Evolutionary conservation across 2,797 vertebrate species (phyloP), one percentile per base, ranked within the genome.

Genomic region (Dicrostonyx torquatus): DNA sequence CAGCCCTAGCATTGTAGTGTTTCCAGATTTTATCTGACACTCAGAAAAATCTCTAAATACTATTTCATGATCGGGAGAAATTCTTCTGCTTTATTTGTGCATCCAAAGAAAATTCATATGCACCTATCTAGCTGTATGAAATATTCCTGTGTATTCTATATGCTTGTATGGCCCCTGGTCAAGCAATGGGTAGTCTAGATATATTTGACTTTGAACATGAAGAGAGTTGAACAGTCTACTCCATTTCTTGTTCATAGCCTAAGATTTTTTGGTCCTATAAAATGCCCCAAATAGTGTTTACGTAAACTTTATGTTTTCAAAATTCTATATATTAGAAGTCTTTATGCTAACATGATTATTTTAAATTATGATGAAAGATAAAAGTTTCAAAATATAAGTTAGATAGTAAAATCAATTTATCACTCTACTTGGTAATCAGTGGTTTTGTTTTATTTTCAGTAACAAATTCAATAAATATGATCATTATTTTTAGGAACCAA

Each of bases 381-480:
- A 96, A 15, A 34, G 4, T 79, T 95, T 43, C 45, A 90, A 97
- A 97, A 95, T 79, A 90, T 37, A 94, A 96, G 94, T 93, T 72
- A 91, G 60, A 90, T 60, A 95, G 92, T 94, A 31, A 97, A 94
- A 96, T 45, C 24, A 91, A 87, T 97, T 96, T 97, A 58, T 70
- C 48, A 80, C 48, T 96, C n/a, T 96, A 29, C 89, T 70, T 95
- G 73, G 9, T 95, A 34, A 93, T 93, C 93, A 87, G 34, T 68
- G 18, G 37, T 90, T 95, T 95, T 95, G 64, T 96, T 92, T 93
- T 78, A 96, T 95, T 95, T 94, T 93, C 31, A 96, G 62, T 60
- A 97, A 94, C 40, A 96, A 94, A 96, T 10, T 11, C 48, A 93
- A 97, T 95, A 89, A 93, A 96, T 12, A 17, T 1, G 4, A 58